Evolutionary conservation across 2,113 vertebrate species (phyloP).

Genomic region (Henicopernis longicauda): DNA sequence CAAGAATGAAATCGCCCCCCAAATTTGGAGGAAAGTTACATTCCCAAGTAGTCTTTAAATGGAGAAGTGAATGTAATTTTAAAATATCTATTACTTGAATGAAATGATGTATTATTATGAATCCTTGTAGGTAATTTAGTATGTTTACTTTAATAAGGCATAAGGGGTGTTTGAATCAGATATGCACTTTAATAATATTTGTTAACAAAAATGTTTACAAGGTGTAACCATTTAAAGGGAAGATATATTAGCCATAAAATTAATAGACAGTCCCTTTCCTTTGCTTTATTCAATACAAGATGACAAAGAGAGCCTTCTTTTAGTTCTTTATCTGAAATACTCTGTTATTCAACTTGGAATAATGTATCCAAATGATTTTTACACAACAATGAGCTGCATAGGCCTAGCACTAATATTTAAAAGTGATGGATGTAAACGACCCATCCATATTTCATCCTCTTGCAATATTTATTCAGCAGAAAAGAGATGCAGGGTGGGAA

Average conservation of each 20-base stretch:
- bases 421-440: constrained; percentile 62
- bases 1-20: neutral
- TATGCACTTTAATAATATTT: constrained; percentile 20
- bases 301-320: constrained; percentile 20
- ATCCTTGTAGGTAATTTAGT: neutral
- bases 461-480: constrained; percentile 73
- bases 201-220: constrained; percentile 24
- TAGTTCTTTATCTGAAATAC: constrained; percentile 41
- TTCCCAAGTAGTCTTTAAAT: neutral
- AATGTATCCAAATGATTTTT: constrained; percentile 48
- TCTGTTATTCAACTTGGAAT: constrained; percentile 24
- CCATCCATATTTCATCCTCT: constrained; percentile 35
- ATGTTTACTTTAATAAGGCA: neutral
- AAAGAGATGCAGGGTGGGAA: constrained; percentile 35
- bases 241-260: constrained; percentile 2
- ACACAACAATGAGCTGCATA: constrained; percentile 29
- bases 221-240: neutral
- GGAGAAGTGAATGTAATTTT: neutral
- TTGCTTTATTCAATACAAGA: neutral
- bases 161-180: constrained; percentile 12
- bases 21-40: neutral
- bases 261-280: neutral
- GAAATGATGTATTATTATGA: neutral
- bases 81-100: neutral
- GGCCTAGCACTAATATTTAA: constrained; percentile 56